These are phyloP conservation scores for Hoplodrina ambigua DNA, from an alignment of 2,888 invertebrate genomes.

Conservation along the genomic window DNA sequence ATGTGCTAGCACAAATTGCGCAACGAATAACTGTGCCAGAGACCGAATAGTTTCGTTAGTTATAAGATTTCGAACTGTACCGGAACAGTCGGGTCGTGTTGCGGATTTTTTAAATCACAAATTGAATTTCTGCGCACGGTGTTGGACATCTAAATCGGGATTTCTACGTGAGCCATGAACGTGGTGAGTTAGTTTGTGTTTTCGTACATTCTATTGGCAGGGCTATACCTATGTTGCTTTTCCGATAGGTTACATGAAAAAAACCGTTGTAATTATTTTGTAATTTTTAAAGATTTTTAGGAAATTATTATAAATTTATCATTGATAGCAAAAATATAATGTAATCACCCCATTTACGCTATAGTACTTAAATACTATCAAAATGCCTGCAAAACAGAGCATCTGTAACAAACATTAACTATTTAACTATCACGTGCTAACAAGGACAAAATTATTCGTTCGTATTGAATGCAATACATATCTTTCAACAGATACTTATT, in stretches of 20 bases:
- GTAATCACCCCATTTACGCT: too few relatives aligned
- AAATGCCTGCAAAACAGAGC: not conserved
- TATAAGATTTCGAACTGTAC: constrained; percentile 45
- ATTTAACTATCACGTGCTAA: not conserved
- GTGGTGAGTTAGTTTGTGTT: constrained; percentile 19
- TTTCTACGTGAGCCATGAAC: constrained; percentile 18
- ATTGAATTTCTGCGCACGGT: constrained; percentile 40
- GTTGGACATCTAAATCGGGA: constrained; percentile 28
- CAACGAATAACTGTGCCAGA: constrained; percentile 26
- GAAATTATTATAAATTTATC: too few relatives aligned
- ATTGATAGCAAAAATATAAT: too few relatives aligned
- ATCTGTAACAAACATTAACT: not conserved
- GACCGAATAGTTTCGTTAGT: constrained; percentile 38
- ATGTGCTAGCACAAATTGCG: constrained; percentile 27
- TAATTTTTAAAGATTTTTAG: too few relatives aligned
- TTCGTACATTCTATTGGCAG: constrained; percentile 32
- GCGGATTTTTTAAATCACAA: constrained; percentile 46
- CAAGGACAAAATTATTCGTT: not conserved
- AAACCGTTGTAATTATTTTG: too few relatives aligned
- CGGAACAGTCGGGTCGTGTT: constrained; percentile 22
- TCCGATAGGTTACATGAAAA: constrained; percentile 2
- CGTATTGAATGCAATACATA: not conserved
- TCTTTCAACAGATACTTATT: constrained; percentile 4
- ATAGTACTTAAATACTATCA: too few relatives aligned
- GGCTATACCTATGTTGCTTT: not conserved